Conservation (phyloP, 2,113 vertebrate genomes). For the Chamaea fasciata region DNA sequence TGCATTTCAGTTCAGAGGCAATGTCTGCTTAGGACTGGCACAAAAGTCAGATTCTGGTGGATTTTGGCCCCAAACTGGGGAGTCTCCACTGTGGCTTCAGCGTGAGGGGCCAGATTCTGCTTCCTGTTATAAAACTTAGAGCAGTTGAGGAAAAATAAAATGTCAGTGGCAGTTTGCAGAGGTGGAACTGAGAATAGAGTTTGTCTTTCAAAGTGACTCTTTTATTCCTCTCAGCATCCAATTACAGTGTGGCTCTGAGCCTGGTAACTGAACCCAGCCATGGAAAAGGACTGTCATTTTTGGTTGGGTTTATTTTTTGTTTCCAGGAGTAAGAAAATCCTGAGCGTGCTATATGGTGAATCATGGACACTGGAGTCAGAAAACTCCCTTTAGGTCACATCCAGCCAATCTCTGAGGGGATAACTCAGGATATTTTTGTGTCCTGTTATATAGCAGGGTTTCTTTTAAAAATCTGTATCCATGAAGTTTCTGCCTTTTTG, state of each 20-base stretch:
- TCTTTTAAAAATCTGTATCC: not conserved
- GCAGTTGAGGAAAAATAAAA: not conserved
- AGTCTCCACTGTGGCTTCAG: not conserved
- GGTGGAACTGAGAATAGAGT: not conserved
- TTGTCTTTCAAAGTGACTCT: not conserved
- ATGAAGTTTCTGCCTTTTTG: not conserved
- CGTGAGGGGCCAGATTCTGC: not conserved
- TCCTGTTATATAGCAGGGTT: not conserved
- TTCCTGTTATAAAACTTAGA: not conserved
- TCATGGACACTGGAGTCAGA: not conserved
- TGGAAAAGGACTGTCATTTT: slow-evolving; percentile 47
- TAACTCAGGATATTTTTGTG: slow-evolving; percentile 18
- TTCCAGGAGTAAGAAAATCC: slow-evolving; percentile 20
- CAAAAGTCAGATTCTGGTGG: not conserved
- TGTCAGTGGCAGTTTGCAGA: not conserved
- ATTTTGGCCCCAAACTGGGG: not conserved
- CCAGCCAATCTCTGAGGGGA: not conserved
- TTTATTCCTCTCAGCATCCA: slow-evolving; percentile 17
- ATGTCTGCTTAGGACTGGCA: not conserved
- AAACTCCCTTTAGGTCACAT: slow-evolving; percentile 28
- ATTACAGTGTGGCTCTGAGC: slow-evolving; percentile 9
- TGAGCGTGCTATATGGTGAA: not conserved
- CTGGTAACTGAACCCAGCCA: not conserved
- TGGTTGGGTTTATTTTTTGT: not conserved
- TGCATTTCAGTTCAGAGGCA: not conserved